Conservation (phyloP, 1,140 invertebrate genomes). For the Charaxes varanes region DNA sequence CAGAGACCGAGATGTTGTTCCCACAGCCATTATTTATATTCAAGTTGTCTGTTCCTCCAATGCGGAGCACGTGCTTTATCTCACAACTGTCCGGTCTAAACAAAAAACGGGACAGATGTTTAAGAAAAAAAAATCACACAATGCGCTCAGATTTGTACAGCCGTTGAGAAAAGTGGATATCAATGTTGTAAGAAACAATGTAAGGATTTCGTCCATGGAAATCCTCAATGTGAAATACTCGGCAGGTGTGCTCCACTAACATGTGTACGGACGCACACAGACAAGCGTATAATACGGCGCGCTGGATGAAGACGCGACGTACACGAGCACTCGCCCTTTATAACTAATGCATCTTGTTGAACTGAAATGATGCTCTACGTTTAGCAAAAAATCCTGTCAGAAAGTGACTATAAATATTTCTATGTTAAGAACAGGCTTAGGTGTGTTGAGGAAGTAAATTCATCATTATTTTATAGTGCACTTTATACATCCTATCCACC, state of each 20-base stretch:
- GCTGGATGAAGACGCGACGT: conserved; percentile 23
- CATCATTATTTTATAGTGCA: too few relatives aligned
- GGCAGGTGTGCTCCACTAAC: conserved; percentile 56
- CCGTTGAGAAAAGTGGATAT: conserved; percentile 27
- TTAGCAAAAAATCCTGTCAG: too few relatives aligned
- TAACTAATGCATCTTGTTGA: conserved; percentile 27
- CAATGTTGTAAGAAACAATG: conserved; percentile 32
- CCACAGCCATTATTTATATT: conserved; percentile 2
- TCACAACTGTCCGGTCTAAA: conserved; percentile 26
- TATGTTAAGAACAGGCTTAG: too few relatives aligned
- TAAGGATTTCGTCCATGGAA: conserved; percentile 11
- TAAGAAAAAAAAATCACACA: conserved; percentile 36
- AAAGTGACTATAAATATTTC: too few relatives aligned
- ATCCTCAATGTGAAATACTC: conserved; percentile 21
- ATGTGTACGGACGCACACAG: conserved; percentile 26
- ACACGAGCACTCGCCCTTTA: conserved; percentile 41
- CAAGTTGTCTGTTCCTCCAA: background rate
- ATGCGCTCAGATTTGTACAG: conserved; percentile 26
- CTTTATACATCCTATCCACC: too few relatives aligned
- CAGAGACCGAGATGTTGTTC: background rate
- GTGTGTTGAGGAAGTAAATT: too few relatives aligned
- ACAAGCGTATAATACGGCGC: conserved; percentile 25
- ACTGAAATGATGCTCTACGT: conserved; percentile 42
- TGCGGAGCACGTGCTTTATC: conserved; percentile 41
- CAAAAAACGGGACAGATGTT: conserved; percentile 46